Evolutionary conservation across 2,888 invertebrate species (phyloP).

Genomic region (Agrotis exclamationis): DNA sequence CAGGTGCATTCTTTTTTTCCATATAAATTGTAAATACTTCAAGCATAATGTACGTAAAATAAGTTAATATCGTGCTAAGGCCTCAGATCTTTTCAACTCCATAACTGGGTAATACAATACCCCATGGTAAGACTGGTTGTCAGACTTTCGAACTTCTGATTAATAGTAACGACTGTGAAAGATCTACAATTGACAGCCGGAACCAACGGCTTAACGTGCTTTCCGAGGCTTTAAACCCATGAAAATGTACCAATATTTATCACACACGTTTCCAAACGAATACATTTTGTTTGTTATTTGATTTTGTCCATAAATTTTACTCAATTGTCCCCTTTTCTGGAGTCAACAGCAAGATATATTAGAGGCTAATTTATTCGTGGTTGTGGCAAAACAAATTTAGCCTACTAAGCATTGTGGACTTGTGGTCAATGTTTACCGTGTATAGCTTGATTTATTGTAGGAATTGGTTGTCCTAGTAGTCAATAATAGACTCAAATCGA

Average conservation of each 20-base stretch:
- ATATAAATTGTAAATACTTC: no score
- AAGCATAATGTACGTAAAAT: no score
- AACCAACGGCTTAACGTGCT: no score
- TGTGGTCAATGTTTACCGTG: slow-evolving; percentile 53
- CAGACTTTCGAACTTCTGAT: no score
- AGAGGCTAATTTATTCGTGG: slow-evolving; percentile 60
- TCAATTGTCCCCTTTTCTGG: slow-evolving; percentile 33
- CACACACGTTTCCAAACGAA: slow-evolving; percentile 3
- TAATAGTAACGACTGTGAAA: no score
- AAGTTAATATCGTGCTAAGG: no score
- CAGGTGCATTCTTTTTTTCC: no score
- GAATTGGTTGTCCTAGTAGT: not conserved
- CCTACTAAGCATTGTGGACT: slow-evolving; percentile 32
- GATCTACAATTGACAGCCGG: no score
- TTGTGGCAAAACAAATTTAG: slow-evolving; percentile 54
- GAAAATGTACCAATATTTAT: not conserved
- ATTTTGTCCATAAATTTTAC: slow-evolving; percentile 52
- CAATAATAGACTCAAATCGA: not conserved
- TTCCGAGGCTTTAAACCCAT: not conserved
- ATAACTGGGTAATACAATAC: no score
- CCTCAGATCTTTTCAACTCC: no score
- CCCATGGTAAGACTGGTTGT: no score
- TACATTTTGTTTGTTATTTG: slow-evolving; percentile 50
- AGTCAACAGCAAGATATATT: slow-evolving; percentile 51
- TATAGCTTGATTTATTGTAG: slow-evolving; percentile 46